Conservation (phyloP, 2,113 vertebrate species). For the Gadus chalcogrammus region DNA sequence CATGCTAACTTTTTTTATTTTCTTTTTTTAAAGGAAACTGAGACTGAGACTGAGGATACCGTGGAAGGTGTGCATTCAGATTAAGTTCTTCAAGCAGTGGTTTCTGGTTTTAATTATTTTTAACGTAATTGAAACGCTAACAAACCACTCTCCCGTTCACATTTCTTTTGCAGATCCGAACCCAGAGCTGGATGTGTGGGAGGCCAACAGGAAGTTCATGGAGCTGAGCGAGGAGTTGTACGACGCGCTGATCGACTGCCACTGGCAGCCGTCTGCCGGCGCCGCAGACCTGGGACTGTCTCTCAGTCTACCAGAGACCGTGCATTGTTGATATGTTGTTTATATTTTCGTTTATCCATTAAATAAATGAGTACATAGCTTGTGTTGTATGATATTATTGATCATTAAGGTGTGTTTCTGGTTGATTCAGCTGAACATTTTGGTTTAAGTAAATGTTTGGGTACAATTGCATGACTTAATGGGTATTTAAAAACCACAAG, state of each 20-base stretch:
- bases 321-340: slow-evolving; percentile 12
- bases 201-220: slow-evolving; percentile 89
- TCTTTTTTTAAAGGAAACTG: slow-evolving; percentile 72
- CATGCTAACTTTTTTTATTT: background rate
- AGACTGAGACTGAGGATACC: slow-evolving; percentile 83
- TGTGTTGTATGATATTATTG: no score
- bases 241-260: slow-evolving; percentile 84
- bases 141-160: no score
- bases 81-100: background rate
- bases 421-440: no score
- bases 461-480: no score
- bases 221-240: slow-evolving; percentile 91
- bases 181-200: slow-evolving; percentile 79
- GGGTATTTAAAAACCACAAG: no score
- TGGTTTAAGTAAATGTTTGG: no score
- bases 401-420: no score
- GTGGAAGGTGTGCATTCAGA: slow-evolving; percentile 78
- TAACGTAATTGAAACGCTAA: background rate
- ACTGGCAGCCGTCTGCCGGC: slow-evolving; percentile 84
- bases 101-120: background rate
- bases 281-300: slow-evolving; percentile 53
- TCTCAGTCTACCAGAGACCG: slow-evolving; percentile 44
- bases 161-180: slow-evolving; percentile 73
- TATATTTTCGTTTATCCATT: background rate
- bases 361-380: background rate